Base-by-base conservation (phyloP, 2,113 vertebrate genomes). In the Poeciliopsis prolifica region DNA sequence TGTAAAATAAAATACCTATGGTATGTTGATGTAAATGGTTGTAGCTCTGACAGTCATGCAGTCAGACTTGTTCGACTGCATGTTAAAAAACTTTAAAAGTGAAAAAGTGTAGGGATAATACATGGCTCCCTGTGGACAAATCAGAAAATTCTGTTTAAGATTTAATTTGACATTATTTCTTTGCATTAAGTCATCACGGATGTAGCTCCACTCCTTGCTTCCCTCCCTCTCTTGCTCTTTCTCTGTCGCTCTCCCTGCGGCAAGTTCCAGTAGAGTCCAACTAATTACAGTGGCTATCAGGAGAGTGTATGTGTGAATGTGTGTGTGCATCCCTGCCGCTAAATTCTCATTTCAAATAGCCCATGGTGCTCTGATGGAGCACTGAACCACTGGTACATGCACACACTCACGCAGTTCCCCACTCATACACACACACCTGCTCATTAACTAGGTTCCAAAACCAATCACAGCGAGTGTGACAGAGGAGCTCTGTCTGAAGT, bases 271-370 rank as follows among this genome's bases (percentile, higher is more conserved):
- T 89, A 70, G 78, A 91, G 90, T 91, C 91, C 78, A 86, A 86
- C 92, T 94, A 94, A 94, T 94, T 93, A 93, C 88, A 88, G 79
- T 80, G 80, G 88, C 91, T 92, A 92, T 90, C 88, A 84, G 80
- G 74, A 78, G 71, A 66, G 67, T 78, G 77, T 82, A 74, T n/a
- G 51, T 80, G 79, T 48, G 66, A 30, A 64, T 58, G 68, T 79
- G 67, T 73, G 79, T 65, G 65, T 58, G 72, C 80, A 78, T 85
- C 88, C 84, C 89, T 77, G 86, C 86, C 35, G 77, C 77, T 86
- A 88, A 87, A 90, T 91, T 91, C 90, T 92, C 90, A 94, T 94
- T 94, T 92, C 91, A 90, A 88, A 92, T 84, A 86, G 85, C 93
- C 92, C 89, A 89, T 90, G 89, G 90, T 92, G 90, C 79, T 92